Evolutionary conservation across 2,888 invertebrate species (phyloP), one percentile per base, ranked within the genome.

Genomic region (Gisinianus flammeolus): DNA sequence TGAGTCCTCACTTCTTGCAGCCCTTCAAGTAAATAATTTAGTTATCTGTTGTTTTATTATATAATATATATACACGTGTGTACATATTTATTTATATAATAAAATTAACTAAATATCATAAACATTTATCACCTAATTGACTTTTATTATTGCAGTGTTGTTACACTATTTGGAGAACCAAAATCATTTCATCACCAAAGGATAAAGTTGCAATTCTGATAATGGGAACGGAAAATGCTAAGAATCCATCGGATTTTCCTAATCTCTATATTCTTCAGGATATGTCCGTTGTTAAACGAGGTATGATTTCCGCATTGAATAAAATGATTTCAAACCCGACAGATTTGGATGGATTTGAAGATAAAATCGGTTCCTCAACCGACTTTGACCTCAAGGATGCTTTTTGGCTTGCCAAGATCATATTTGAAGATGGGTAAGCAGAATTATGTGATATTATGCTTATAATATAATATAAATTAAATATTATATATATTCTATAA

Each of bases 371-470:
- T 1, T 79, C 79, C 5, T 81, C 79, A 0, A 28, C 78, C 0
- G 16, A 69, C 2, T 83, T 79, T 33, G 71, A 81, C 44, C 70
- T 84, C 75, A 81, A 80, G 72, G 81, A 84, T 52, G 56, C 76
- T 16, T 83, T 84, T 73, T 83, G 84, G 83, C 67, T 83, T 0
- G 64, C 80, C 0, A 82, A 82, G 64, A 79, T 82, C 2, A 69
- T 83, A 2, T 79, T 82, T 69, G 83, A 84, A 66, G 80, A 81
- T 12, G 81, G 77, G 83, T 83, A 82, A 44, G 70, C 26, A n/a
- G n/a, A n/a, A n/a, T n/a, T n/a, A n/a, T n/a, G n/a, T 56, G 6
- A 44, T 12, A 33, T 64, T 19, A 30, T 24, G 22, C 26, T n/a
- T n/a, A n/a, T n/a, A n/a, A n/a, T n/a, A n/a, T n/a, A n/a, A n/a